Percentiles rank a stretch among this genome's conserved stretches.
These are phyloP conservation scores for Corbicula japonica DNA, from an alignment of 2,888 invertebrate species.

Conservation along the genomic window DNA sequence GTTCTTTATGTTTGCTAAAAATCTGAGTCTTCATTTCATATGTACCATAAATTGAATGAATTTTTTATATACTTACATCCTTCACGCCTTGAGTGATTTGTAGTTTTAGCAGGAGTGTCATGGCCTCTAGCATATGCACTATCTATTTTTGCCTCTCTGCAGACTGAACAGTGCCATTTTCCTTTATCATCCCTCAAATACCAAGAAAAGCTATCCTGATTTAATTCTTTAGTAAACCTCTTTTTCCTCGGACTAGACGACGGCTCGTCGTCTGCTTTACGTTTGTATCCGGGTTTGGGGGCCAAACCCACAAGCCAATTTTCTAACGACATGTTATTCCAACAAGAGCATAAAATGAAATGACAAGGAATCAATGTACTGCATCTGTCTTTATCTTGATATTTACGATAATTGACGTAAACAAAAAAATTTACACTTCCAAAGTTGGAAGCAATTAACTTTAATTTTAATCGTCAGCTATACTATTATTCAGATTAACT, in stretches of 20 bases:
- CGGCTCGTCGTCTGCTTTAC: neutral
- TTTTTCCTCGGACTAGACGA: slow-evolving; percentile 11
- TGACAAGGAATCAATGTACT: too few species aligned
- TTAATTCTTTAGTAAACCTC: slow-evolving; percentile 15
- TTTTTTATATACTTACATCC: slow-evolving; percentile 32
- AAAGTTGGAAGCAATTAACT: too few species aligned
- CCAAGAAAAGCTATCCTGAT: slow-evolving; percentile 36
- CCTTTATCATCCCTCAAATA: slow-evolving; percentile 26
- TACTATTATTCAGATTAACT: too few species aligned
- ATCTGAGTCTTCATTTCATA: too few species aligned
- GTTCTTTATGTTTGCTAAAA: too few species aligned
- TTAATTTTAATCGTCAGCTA: too few species aligned
- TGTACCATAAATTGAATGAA: too few species aligned
- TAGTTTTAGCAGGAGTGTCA: slow-evolving; percentile 41
- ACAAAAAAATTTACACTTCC: too few species aligned
- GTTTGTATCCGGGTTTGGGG: slow-evolving; percentile 10
- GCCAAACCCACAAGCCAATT: slow-evolving; percentile 1
- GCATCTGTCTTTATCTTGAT: too few species aligned
- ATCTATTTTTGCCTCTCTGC: slow-evolving; percentile 17
- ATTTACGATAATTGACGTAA: too few species aligned
- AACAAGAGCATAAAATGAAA: too few species aligned
- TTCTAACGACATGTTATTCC: slow-evolving; percentile 2
- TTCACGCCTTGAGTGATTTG: slow-evolving; percentile 41
- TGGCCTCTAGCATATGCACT: slow-evolving; percentile 30
- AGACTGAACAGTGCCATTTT: slow-evolving; percentile 37